Percentiles rank a stretch among this genome's conserved stretches.
These are phyloP conservation scores for Sussaba pulchella DNA, from an alignment of 2,888 invertebrate genomes.

Conservation along the genomic window DNA sequence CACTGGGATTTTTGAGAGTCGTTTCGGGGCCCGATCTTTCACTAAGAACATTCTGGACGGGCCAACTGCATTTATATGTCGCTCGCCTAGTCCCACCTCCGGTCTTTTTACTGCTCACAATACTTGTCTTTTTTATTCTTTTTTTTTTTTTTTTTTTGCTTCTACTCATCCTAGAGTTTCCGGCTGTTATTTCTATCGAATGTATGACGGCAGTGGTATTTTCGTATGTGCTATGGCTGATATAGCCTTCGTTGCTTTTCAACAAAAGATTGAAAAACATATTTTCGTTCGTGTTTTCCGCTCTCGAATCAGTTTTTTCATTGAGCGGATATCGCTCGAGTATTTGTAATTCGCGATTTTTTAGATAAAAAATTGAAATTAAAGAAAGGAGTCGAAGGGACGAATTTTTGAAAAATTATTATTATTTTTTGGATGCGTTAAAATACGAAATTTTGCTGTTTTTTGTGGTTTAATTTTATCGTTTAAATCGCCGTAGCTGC, in stretches of 20 bases:
- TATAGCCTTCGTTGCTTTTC: not conserved
- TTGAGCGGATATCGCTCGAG: too few relatives aligned
- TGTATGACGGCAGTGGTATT: not conserved
- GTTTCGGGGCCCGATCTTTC: conserved; percentile 68
- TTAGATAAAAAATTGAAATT: too few relatives aligned
- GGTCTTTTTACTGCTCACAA: conserved; percentile 38
- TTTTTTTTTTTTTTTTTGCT: conserved; percentile 42
- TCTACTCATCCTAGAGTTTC: conserved; percentile 42
- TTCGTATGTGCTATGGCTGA: not conserved
- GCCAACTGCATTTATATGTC: conserved; percentile 69
- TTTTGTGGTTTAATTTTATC: too few relatives aligned
- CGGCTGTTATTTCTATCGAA: conserved; percentile 13
- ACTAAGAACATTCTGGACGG: conserved; percentile 72
- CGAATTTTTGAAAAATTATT: too few relatives aligned
- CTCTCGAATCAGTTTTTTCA: too few relatives aligned
- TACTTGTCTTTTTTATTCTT: conserved; percentile 46
- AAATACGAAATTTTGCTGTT: too few relatives aligned
- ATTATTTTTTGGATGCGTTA: too few relatives aligned
- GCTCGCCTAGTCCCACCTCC: conserved; percentile 68
- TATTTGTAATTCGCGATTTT: too few relatives aligned
- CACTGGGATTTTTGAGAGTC: conserved; percentile 22
- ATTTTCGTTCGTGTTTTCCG: too few relatives aligned
- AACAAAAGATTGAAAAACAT: not conserved
- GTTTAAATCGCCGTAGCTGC: not conserved
- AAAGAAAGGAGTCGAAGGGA: too few relatives aligned